phyloP scores from a whole-genome alignment of 2,888 invertebrate species.

The Sarcophaga caerulescens region DNA sequence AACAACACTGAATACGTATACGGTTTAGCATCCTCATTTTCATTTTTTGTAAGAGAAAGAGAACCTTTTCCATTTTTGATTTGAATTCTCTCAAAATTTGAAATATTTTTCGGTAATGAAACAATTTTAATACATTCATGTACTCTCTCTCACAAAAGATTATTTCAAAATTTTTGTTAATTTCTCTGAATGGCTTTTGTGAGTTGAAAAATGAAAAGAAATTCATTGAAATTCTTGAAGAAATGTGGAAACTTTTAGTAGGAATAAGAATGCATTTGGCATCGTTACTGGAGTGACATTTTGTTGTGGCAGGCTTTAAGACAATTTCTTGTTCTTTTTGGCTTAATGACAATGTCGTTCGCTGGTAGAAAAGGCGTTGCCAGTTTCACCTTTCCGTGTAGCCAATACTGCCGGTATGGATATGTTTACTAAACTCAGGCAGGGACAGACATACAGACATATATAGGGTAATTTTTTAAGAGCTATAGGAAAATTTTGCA shows the following conservation, averaged over 20 bases:
- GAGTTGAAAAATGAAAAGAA: too few relatives aligned
- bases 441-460: constrained; percentile 30
- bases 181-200: constrained; percentile 62
- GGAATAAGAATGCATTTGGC: constrained; percentile 58
- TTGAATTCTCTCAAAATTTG: background rate
- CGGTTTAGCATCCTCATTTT: constrained; percentile 48
- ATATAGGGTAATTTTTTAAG: too few relatives aligned
- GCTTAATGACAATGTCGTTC: constrained; percentile 43
- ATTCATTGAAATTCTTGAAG: constrained; percentile 1
- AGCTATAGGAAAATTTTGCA: too few relatives aligned
- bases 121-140: too few relatives aligned
- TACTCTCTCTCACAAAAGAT: background rate
- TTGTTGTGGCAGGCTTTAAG: constrained; percentile 16
- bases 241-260: constrained; percentile 34
- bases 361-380: constrained; percentile 62
- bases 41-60: background rate
- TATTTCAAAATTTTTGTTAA: constrained; percentile 29
- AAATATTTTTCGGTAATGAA: background rate
- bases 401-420: constrained; percentile 66
- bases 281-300: constrained; percentile 47
- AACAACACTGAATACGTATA: constrained; percentile 48
- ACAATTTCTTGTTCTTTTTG: constrained; percentile 17
- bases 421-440: constrained; percentile 6
- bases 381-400: constrained; percentile 64
- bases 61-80: background rate